Percentiles rank a stretch among this genome's conserved stretches.
Conservation (phyloP, 2,888 invertebrate genomes). For the Panopea generosa region DNA sequence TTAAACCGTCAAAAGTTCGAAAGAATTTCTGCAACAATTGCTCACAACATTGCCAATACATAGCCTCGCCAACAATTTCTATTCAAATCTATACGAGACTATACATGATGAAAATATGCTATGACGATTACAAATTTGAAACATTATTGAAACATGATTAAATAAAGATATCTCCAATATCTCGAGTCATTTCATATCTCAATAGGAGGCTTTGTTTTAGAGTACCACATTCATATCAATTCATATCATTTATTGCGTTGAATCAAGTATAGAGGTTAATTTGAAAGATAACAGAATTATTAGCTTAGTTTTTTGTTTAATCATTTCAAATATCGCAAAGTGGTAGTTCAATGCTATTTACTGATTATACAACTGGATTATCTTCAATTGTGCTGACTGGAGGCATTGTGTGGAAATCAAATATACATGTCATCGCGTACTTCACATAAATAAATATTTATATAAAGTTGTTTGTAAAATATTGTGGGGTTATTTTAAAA, state of each 20-base stretch:
- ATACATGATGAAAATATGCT: conserved; percentile 37
- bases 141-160: conserved; percentile 44
- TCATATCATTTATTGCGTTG: not conserved
- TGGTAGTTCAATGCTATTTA: conserved; percentile 1
- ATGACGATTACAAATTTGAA: conserved; percentile 29
- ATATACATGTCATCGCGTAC: too few species aligned
- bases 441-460: too few species aligned
- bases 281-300: not conserved
- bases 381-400: too few species aligned
- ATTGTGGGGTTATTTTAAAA: too few species aligned
- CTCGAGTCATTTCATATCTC: conserved; percentile 12
- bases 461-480: too few species aligned
- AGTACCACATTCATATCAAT: conserved; percentile 1
- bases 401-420: too few species aligned
- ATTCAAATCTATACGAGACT: conserved; percentile 1
- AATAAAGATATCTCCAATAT: conserved; percentile 15
- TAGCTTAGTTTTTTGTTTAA: too few species aligned
- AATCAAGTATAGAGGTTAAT: not conserved
- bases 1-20: not conserved
- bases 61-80: too few species aligned
- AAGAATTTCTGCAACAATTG: not conserved
- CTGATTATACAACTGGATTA: not conserved
- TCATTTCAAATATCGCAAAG: not conserved
- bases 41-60: conserved; percentile 3
- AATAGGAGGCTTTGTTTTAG: not conserved